Conservation (phyloP, 2,797 vertebrate species). For the Malacoraja senta region DNA sequence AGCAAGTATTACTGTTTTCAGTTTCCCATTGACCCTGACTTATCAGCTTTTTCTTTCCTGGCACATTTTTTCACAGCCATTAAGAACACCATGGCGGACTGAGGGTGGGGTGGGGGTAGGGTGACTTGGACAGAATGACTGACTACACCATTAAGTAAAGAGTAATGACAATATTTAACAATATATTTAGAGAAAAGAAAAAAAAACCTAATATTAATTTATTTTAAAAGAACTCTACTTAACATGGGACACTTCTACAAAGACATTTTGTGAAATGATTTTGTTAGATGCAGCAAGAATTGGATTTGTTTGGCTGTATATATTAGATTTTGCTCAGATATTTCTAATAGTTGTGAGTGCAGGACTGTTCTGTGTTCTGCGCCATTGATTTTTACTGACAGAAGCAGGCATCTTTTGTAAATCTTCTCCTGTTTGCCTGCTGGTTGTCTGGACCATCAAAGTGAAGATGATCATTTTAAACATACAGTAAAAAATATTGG, state of each 20-base stretch:
- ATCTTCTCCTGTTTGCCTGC: conserved; percentile 73
- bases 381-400: conserved; percentile 53
- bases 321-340: conserved; percentile 59
- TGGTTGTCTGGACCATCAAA: conserved; percentile 74
- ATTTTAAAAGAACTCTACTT: conserved; percentile 76
- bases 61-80: conserved; percentile 47
- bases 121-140: conserved; percentile 27
- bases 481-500: conserved; percentile 45
- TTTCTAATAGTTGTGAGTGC: conserved; percentile 60
- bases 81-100: conserved; percentile 49
- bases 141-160: conserved; percentile 47
- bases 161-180: conserved; percentile 84
- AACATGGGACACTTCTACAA: conserved; percentile 63
- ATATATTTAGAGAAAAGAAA: conserved; percentile 64
- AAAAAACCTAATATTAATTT: conserved; percentile 86
- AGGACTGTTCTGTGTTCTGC: conserved; percentile 51
- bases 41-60: conserved; percentile 42
- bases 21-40: conserved; percentile 46
- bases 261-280: conserved; percentile 56
- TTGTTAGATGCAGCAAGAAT: conserved; percentile 49
- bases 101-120: conserved; percentile 49
- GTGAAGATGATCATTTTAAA: conserved; percentile 53
- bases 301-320: conserved; percentile 57
- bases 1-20: conserved; percentile 41
- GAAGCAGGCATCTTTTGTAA: conserved; percentile 60